Base-by-base conservation (phyloP, 2,888 invertebrate genomes). In the Pyrgus malvae region DNA sequence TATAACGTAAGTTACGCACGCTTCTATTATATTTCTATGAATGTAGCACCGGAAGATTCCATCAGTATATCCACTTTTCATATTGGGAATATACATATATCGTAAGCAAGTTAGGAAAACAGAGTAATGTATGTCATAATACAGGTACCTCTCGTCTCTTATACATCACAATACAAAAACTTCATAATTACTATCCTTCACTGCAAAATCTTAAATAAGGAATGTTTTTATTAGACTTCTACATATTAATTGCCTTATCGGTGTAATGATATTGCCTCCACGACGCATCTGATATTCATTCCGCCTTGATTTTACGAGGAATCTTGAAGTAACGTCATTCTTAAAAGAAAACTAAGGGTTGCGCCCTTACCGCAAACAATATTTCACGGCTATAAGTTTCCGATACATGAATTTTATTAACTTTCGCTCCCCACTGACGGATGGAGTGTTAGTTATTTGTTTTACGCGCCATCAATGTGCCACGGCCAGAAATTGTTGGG, bases 401-500 rank as follows among this genome's bases (percentile, higher is more conserved):
- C 90, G 81, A 90, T 85, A 90, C 89, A 90, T 90, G 88, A 90
- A 90, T 90, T 90, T 90, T 90, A 89, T 90, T 89, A 89, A 89
- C 78, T 87, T 80, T 80, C 74, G 69, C 83, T 71, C 83, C 84
- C 76, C 67, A 59, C 67, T 81, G 80, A 80, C 72, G 83, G 80
- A 78, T 78, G 75, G 73, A 79, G 81, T 82, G 82, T 79, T 79
- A 78, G 77, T 71, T 82, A 78, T 88, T 88, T 88, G 87, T 89
- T 89, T 89, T 84, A 84, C 85, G 87, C 86, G 76, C 78, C 89
- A 84, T 83, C 83, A 78, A 80, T 74, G 74, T 76, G 81, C 78
- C 82, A 74, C 66, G 60, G 56, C 57, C 70, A 71, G 68, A 67
- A 59, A 69, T 69, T 71, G 73, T 66, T 70, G 76, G 83, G 82